These are phyloP conservation scores for Tiaroga cobitis DNA, from an alignment of 2,797 vertebrate species.

Conservation along the genomic window DNA sequence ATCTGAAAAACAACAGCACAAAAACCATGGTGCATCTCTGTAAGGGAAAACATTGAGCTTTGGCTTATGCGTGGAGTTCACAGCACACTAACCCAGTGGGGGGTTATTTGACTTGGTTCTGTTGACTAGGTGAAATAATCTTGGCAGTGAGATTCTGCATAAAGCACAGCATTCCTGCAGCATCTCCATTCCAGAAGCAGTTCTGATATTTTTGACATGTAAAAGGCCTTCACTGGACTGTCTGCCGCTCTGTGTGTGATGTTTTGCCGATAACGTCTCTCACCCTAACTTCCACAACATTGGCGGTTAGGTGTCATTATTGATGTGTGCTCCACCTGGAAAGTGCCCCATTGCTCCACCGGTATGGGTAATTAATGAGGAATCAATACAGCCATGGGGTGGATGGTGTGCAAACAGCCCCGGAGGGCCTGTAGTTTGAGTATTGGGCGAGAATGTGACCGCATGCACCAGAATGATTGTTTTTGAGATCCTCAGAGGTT, in stretches of 20 bases:
- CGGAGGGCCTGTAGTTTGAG: constrained; percentile 68
- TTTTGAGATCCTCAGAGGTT: constrained; percentile 1
- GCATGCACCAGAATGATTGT: constrained; percentile 7
- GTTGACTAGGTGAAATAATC: constrained; percentile 58
- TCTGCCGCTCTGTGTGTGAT: not conserved
- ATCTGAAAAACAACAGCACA: not conserved
- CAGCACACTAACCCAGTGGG: constrained; percentile 37
- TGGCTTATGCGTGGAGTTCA: not conserved
- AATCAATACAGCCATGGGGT: constrained; percentile 57
- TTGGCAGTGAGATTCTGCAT: constrained; percentile 57
- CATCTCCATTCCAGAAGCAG: not conserved
- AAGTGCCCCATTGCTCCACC: constrained; percentile 47
- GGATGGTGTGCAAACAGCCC: constrained; percentile 52
- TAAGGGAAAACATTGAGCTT: not conserved
- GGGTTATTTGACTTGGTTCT: constrained; percentile 68
- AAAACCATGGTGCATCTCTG: not conserved
- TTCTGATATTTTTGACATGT: not conserved
- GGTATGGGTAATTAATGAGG: constrained; percentile 63
- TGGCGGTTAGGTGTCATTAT: constrained; percentile 37
- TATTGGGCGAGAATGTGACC: constrained; percentile 53
- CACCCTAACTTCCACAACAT: constrained; percentile 18
- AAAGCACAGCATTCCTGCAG: constrained; percentile 13
- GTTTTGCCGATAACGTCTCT: constrained; percentile 9
- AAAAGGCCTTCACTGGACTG: not conserved
- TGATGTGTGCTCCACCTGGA: constrained; percentile 44